Evolutionary conservation across 2,113 vertebrate species (phyloP).

Genomic region (Machaerirhynchus nigripectus): DNA sequence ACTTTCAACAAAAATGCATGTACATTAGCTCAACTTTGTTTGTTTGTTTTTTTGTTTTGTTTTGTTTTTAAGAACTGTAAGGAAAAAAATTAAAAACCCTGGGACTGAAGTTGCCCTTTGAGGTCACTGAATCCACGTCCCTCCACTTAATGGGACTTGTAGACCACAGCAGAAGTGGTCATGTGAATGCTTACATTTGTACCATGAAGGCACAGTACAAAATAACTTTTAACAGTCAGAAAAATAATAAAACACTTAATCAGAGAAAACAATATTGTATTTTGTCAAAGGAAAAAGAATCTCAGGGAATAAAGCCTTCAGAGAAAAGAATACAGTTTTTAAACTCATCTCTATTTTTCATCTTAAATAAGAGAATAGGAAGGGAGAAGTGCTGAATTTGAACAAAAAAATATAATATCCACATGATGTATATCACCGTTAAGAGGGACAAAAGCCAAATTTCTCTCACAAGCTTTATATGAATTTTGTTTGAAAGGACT

Average conservation of each 20-base stretch:
- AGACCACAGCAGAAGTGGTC: not conserved
- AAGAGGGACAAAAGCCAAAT: not conserved
- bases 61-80: not conserved
- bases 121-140: not conserved
- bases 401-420: not conserved
- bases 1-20: not conserved
- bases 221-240: not conserved
- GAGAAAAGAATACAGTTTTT: not conserved
- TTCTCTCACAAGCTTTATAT: not conserved
- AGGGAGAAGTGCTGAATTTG: not conserved
- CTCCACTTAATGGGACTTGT: not conserved
- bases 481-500: not conserved
- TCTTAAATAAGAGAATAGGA: not conserved
- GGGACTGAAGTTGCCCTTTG: not conserved
- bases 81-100: not conserved
- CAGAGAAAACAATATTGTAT: not conserved
- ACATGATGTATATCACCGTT: not conserved
- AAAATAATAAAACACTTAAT: not conserved
- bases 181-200: not conserved
- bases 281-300: not conserved
- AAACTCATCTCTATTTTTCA: not conserved
- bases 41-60: not conserved
- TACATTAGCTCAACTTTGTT: not conserved
- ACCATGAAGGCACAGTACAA: not conserved
- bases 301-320: not conserved